phyloP scores from a whole-genome alignment of 2,888 invertebrate genomes.

The Hipparchia sbordonii region DNA sequence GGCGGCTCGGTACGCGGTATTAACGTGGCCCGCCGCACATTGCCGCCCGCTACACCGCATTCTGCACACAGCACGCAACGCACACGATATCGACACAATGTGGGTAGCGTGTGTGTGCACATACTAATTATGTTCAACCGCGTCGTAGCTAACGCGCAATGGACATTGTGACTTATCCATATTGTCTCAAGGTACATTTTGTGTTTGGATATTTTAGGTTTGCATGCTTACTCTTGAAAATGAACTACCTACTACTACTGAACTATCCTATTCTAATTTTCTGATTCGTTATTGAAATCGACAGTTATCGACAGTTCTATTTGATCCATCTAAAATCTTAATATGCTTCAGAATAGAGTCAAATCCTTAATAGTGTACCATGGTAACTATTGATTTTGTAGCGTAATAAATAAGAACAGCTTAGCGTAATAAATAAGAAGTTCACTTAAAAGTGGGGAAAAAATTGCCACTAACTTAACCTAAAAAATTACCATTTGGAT shows the following conservation, averaged over 20 bases:
- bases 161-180: constrained; percentile 18
- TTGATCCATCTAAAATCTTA: neutral
- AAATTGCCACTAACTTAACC: too few relatives aligned
- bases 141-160: neutral
- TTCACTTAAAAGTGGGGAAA: too few relatives aligned
- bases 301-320: neutral
- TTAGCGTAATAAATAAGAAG: too few relatives aligned
- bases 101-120: constrained; percentile 9
- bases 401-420: too few relatives aligned
- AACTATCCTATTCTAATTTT: neutral
- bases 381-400: too few relatives aligned
- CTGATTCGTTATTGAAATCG: neutral
- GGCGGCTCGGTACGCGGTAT: constrained; percentile 37
- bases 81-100: constrained; percentile 46
- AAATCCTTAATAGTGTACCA: neutral
- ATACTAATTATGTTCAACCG: constrained; percentile 23
- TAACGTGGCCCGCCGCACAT: constrained; percentile 51
- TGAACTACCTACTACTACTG: neutral
- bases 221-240: constrained; percentile 11
- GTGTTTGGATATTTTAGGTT: neutral
- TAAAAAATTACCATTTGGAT: too few relatives aligned
- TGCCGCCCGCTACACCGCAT: constrained; percentile 49
- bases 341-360: neutral
- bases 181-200: neutral
- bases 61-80: constrained; percentile 38